Evolutionary conservation across 2,113 vertebrate species (phyloP), one percentile per base, ranked within the genome.

Genomic region (Merops nubicus): DNA sequence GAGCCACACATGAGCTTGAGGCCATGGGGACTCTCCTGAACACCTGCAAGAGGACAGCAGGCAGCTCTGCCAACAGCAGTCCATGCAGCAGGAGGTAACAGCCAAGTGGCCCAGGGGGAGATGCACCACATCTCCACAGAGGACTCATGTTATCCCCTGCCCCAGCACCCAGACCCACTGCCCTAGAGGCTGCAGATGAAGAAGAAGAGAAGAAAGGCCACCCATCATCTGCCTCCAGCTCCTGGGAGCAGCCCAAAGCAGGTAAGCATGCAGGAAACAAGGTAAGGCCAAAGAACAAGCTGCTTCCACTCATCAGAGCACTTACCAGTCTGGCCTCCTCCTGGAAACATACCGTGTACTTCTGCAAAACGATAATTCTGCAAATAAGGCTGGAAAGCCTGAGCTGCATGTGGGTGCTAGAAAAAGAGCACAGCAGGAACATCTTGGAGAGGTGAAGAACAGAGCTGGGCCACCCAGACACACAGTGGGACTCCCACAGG

Each of bases 351-450:
- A 96, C 85, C 0, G 72, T 93, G 88, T 96, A 97, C 82, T 94
- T 95, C 85, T 96, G 96, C 88, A 97, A 31, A 76, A 96, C 62
- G 1, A 97, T 93, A 47, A 96, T 92, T 59, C 96, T 94, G 88
- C 95, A 96, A 67, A 74, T 26, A 8, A 97, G 95, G 92, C 91
- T 92, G 79, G 95, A 74, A 54, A 95, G 76, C 43, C 28, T 85
- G 23, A 85, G 36, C 43, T 94, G 90, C 43, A 48, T 53, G 54
- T 96, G 88, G 36, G 42, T 29, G 1, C 96, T 97, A 50, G 75
- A 65, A 90, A 96, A 94, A 92, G 29, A 93, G 72, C 68, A 95
- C 67, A 96, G 72, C 38, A 54, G 69, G 34, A 90, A 68, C 2
- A 1, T 69, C 54, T 90, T 47, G 45, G 54, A 26, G 23, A 69